These are phyloP conservation scores for Xanthia togata DNA, from an alignment of 2,888 invertebrate genomes.

Conservation along the genomic window DNA sequence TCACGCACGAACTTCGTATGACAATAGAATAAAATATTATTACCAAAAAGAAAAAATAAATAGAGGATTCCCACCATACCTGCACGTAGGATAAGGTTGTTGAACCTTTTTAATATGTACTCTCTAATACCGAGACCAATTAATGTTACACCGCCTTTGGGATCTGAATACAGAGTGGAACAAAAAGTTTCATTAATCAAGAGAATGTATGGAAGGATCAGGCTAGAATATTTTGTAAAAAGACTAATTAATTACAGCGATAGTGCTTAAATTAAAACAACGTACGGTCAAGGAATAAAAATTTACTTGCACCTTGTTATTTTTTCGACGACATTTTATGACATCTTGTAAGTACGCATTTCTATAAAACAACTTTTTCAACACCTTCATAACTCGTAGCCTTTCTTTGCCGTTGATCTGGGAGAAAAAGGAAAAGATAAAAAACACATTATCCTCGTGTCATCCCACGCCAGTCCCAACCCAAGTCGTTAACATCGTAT, in stretches of 20 bases:
- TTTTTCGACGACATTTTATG: neutral
- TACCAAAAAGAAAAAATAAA: constrained; percentile 65
- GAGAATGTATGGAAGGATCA: constrained; percentile 35
- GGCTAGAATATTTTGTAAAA: constrained; percentile 40
- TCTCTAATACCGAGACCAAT: constrained; percentile 80
- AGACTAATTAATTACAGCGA: constrained; percentile 14
- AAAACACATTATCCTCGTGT: constrained; percentile 48
- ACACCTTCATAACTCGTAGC: neutral
- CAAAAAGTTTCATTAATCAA: constrained; percentile 70
- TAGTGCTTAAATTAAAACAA: neutral
- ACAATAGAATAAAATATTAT: constrained; percentile 69
- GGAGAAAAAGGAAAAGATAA: constrained; percentile 46
- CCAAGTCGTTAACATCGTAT: constrained; percentile 56
- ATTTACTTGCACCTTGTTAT: neutral
- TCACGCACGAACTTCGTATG: constrained; percentile 65
- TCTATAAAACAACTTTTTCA: neutral
- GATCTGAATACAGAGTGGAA: constrained; percentile 81
- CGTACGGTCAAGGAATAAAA: neutral
- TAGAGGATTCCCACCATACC: constrained; percentile 76
- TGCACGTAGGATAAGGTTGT: constrained; percentile 80
- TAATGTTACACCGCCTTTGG: constrained; percentile 78
- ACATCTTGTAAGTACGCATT: neutral
- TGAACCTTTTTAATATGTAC: constrained; percentile 85
- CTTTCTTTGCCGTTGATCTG: constrained; percentile 22
- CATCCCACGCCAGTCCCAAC: constrained; percentile 52